A percentile compares a stretch with the other conserved stretches of the same genome.
phyloP scores from a whole-genome alignment of 2,888 invertebrate species.

The Notocelia uddmanniana region DNA sequence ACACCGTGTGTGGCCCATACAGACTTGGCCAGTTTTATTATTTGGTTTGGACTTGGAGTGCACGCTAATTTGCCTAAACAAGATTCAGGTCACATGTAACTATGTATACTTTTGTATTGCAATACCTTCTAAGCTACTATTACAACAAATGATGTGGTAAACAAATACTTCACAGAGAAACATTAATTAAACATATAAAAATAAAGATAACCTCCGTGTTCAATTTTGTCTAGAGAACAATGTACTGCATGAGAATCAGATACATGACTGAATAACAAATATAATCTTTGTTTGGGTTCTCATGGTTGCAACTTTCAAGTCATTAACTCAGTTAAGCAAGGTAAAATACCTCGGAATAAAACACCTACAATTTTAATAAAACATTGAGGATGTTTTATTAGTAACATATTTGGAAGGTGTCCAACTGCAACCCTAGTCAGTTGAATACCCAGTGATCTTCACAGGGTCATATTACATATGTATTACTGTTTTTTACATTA shows the following conservation, averaged over 20 bases:
- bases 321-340: constrained; percentile 18
- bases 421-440: not conserved
- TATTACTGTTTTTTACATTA: too few species aligned
- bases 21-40: too few species aligned
- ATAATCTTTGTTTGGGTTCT: constrained; percentile 32
- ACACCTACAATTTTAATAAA: not conserved
- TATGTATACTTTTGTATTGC: not conserved
- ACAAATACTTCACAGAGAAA: constrained; percentile 13
- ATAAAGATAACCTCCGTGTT: constrained; percentile 7
- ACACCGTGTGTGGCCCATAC: too few species aligned
- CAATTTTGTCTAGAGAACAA: constrained; percentile 19
- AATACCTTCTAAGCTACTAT: not conserved
- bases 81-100: not conserved
- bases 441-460: not conserved
- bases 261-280: constrained; percentile 33
- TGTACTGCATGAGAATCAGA: constrained; percentile 34
- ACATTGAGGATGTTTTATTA: not conserved
- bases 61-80: too few species aligned
- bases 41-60: too few species aligned
- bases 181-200: not conserved
- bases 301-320: constrained; percentile 34
- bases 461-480: too few species aligned
- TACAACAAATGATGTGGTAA: constrained; percentile 12
- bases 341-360: too few species aligned
- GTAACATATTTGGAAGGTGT: not conserved